These are phyloP conservation scores for Hyperoplus immaculatus DNA, from an alignment of 2,797 vertebrate species.

Conservation along the genomic window DNA sequence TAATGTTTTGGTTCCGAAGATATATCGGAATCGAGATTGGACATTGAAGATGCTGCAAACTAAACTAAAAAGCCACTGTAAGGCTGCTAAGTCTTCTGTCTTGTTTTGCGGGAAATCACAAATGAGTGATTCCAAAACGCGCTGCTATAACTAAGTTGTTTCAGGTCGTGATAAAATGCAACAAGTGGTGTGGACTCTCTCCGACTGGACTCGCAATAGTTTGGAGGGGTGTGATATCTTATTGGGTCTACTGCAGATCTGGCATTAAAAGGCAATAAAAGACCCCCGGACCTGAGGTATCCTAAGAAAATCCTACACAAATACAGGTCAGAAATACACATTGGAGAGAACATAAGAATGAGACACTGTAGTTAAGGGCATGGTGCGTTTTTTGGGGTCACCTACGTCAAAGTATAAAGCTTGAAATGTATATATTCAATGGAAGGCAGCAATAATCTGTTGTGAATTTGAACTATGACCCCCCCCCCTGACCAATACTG, in stretches of 20 bases:
- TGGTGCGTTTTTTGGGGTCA: not conserved
- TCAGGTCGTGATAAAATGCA: not conserved
- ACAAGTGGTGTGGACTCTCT: not conserved
- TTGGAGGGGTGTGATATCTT: not conserved
- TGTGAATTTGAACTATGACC: not conserved
- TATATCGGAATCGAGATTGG: not conserved
- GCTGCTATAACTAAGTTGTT: not conserved
- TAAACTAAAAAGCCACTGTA: not conserved
- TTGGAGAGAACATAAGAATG: not conserved
- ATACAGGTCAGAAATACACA: not conserved
- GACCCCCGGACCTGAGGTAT: not conserved
- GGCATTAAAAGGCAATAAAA: not conserved
- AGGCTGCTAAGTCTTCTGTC: not conserved
- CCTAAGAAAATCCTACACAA: not conserved
- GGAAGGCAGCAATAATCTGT: too few species aligned
- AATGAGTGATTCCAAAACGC: not conserved
- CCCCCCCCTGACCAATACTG: not conserved
- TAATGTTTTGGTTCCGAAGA: too few species aligned
- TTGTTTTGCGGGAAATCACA: not conserved
- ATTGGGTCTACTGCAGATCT: not conserved
- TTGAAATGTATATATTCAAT: too few species aligned
- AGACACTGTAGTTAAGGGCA: not conserved
- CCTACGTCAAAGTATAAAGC: not conserved
- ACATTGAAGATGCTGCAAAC: slow-evolving; percentile 4
- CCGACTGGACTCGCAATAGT: not conserved